Percentiles rank a stretch among this genome's conserved stretches.
Evolutionary conservation across 2,888 invertebrate genomes (phyloP).

Genomic region (Cristatella mucedo): DNA sequence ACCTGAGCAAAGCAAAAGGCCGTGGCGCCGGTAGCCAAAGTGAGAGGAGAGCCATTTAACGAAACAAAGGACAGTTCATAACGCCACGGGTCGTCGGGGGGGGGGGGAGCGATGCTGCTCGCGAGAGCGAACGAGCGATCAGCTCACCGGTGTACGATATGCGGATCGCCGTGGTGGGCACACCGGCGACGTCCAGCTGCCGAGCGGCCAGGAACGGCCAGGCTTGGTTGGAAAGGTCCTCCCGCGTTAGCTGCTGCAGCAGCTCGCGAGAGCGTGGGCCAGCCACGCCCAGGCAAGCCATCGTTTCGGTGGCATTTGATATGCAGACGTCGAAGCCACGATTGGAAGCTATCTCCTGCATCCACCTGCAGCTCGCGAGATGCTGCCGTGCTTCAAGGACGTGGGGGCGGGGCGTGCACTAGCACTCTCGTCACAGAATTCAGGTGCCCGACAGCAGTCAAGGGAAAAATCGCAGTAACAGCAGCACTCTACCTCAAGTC

Average conservation of each 20-base stretch:
- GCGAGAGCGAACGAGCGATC: too few relatives aligned
- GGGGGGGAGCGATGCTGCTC: too few relatives aligned
- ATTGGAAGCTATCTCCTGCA: constrained; percentile 20
- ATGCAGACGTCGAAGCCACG: constrained; percentile 21
- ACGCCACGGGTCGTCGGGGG: too few relatives aligned
- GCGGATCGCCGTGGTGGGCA: constrained; percentile 23
- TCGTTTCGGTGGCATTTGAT: constrained; percentile 28
- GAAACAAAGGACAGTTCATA: too few relatives aligned
- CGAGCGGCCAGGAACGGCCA: constrained; percentile 33
- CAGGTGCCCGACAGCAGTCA: too few relatives aligned
- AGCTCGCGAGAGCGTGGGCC: constrained; percentile 31
- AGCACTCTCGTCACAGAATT: too few relatives aligned
- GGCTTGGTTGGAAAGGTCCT: constrained; percentile 24
- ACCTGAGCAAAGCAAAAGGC: constrained; percentile 18
- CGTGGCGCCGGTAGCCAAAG: too few relatives aligned
- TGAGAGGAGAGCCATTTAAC: too few relatives aligned
- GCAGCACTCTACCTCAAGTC: constrained; percentile 33
- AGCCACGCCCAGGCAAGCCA: constrained; percentile 30
- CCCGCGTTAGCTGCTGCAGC: constrained; percentile 26
- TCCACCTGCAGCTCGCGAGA: constrained; percentile 31
- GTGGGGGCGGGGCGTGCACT: too few relatives aligned
- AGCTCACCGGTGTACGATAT: constrained; percentile 34
- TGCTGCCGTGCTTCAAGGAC: too few relatives aligned
- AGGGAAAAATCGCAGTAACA: too few relatives aligned
- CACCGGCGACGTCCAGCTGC: constrained; percentile 25